These are phyloP conservation scores for Bactericera cockerelli DNA, from an alignment of 1,140 invertebrate species.

Conservation along the genomic window DNA sequence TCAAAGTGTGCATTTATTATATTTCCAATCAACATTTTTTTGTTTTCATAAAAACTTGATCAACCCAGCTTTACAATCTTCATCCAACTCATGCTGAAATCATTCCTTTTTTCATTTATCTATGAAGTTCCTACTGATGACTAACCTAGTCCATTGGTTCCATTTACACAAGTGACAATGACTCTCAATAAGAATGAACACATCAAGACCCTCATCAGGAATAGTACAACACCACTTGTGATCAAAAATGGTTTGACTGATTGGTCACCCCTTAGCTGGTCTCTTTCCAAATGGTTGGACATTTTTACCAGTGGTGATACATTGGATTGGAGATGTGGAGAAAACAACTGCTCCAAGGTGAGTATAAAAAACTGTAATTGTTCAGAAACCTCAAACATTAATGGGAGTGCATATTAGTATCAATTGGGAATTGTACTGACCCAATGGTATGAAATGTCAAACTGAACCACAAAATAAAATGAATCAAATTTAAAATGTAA, in stretches of 20 bases:
- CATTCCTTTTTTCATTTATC: too few species aligned
- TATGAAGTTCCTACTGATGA: too few species aligned
- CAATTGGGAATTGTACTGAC: not conserved
- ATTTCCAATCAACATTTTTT: too few species aligned
- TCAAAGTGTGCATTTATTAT: too few species aligned
- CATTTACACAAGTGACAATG: too few species aligned
- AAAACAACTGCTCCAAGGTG: not conserved
- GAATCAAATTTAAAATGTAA: too few species aligned
- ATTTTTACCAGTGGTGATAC: not conserved
- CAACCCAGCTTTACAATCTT: too few species aligned
- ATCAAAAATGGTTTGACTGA: not conserved
- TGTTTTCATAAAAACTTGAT: too few species aligned
- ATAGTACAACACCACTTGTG: not conserved
- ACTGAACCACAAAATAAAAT: not conserved
- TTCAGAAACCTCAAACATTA: not conserved
- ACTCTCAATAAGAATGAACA: too few species aligned
- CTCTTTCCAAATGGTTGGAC: not conserved
- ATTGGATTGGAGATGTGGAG: not conserved
- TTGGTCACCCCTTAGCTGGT: not conserved
- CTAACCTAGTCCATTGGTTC: too few species aligned
- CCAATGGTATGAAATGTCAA: too few species aligned
- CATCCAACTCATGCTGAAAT: too few species aligned
- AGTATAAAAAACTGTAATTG: not conserved
- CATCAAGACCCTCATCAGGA: not conserved
- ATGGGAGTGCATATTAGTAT: not conserved